phyloP scores from a whole-genome alignment of 2,113 vertebrate genomes.

The Plotosus lineatus region DNA sequence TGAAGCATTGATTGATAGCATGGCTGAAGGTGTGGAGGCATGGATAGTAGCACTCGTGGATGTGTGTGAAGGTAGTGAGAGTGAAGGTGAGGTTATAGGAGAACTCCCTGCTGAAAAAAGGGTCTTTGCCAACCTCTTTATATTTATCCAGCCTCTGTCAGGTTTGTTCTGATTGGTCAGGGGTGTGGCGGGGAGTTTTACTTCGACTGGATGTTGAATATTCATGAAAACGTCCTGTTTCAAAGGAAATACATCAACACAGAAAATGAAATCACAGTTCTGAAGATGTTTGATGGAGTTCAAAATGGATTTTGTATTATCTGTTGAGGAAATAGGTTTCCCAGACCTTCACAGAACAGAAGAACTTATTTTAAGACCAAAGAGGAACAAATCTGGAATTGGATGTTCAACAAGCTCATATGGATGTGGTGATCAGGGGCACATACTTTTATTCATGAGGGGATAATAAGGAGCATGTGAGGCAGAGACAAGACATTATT shows the following conservation, averaged over 20 bases:
- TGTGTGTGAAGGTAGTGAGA: background rate
- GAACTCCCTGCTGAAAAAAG: background rate
- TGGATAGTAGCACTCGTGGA: background rate
- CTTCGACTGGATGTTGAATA: too few relatives aligned
- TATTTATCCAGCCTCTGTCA: too few relatives aligned
- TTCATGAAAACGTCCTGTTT: too few relatives aligned
- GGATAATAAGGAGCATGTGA: constrained; percentile 1
- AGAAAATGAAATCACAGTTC: too few relatives aligned
- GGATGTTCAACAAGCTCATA: background rate
- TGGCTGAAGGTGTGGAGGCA: background rate
- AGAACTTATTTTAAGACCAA: background rate
- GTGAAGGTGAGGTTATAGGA: background rate
- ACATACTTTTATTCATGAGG: background rate
- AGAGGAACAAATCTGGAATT: background rate
- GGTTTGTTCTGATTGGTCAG: too few relatives aligned
- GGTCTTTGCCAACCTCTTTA: too few relatives aligned
- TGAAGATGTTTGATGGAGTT: too few relatives aligned
- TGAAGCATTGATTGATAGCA: background rate
- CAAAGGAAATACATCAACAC: too few relatives aligned
- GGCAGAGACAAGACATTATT: constrained; percentile 72
- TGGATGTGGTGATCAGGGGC: background rate
- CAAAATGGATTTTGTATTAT: too few relatives aligned
- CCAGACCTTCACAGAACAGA: background rate
- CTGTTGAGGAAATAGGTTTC: too few relatives aligned
- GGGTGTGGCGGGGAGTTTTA: too few relatives aligned